Evolutionary conservation across 2,797 vertebrate species (phyloP).

Genomic region (Coccyzus lansbergi): DNA sequence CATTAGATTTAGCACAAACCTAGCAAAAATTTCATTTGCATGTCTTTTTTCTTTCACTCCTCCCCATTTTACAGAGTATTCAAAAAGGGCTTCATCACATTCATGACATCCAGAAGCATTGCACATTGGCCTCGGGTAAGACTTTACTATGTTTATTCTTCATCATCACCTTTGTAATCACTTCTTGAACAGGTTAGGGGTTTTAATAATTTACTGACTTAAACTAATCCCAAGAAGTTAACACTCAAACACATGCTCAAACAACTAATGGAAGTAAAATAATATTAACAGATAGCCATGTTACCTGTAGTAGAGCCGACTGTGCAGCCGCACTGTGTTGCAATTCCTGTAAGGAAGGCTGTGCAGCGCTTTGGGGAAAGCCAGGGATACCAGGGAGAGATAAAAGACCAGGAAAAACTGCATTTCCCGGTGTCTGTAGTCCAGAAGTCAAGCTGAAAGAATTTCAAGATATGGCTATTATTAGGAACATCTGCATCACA

Average conservation of each 20-base stretch:
- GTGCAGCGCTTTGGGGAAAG: constrained; percentile 88
- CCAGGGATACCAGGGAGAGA: constrained; percentile 92
- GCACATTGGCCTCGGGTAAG: neutral
- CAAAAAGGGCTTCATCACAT: neutral
- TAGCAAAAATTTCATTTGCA: neutral
- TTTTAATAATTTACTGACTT: neutral
- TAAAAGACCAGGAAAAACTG: constrained; percentile 90
- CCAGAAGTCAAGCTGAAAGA: constrained; percentile 84
- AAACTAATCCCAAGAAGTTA: neutral
- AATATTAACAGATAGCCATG: neutral
- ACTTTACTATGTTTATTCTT: neutral
- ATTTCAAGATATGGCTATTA: neutral
- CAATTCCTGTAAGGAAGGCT: constrained; percentile 86
- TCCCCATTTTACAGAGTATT: neutral
- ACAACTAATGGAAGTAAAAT: neutral
- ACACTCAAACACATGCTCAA: neutral
- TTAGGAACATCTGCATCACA: neutral
- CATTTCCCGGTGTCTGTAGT: constrained; percentile 87
- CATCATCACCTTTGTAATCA: neutral
- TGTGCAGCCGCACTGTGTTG: constrained; percentile 89
- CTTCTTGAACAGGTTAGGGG: neutral
- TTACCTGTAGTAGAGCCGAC: constrained; percentile 92
- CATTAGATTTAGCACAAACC: neutral
- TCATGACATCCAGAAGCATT: neutral
- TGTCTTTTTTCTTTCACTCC: neutral